phyloP scores from a whole-genome alignment of 2,797 vertebrate species.

The Anisognathus igniventris region DNA sequence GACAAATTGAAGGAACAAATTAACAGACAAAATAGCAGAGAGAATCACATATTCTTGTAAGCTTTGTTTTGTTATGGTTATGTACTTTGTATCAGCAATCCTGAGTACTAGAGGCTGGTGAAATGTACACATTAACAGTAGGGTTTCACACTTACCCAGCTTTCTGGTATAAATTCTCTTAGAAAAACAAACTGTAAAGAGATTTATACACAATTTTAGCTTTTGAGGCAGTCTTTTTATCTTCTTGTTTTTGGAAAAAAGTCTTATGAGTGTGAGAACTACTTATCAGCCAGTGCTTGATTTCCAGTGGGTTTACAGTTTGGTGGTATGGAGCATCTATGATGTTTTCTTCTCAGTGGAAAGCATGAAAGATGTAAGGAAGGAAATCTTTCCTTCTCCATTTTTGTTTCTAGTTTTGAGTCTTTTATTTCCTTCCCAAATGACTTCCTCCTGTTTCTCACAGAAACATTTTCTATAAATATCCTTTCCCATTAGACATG shows the following conservation, averaged over 20 bases:
- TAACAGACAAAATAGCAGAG: not conserved
- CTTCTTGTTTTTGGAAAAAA: not conserved
- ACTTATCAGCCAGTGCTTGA: not conserved
- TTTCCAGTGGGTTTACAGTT: not conserved
- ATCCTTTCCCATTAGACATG: not conserved
- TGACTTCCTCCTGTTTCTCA: not conserved
- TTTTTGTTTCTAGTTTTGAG: not conserved
- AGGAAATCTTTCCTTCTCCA: not conserved
- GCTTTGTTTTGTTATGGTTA: not conserved
- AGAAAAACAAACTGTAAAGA: not conserved
- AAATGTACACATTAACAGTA: not conserved
- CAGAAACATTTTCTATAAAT: not conserved
- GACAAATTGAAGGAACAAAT: not conserved
- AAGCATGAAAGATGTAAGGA: not conserved
- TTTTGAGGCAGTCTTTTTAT: not conserved
- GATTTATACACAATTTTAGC: not conserved
- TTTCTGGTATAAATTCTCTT: not conserved
- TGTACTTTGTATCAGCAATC: not conserved
- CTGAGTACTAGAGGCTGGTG: not conserved
- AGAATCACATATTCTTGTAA: not conserved
- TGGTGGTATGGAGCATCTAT: not conserved
- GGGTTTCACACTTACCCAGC: not conserved
- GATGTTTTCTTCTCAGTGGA: not conserved
- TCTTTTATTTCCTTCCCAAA: not conserved
- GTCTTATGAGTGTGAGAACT: not conserved